Base-by-base conservation (phyloP, 2,888 invertebrate genomes). In the Gastracanthus pulcherrimus region DNA sequence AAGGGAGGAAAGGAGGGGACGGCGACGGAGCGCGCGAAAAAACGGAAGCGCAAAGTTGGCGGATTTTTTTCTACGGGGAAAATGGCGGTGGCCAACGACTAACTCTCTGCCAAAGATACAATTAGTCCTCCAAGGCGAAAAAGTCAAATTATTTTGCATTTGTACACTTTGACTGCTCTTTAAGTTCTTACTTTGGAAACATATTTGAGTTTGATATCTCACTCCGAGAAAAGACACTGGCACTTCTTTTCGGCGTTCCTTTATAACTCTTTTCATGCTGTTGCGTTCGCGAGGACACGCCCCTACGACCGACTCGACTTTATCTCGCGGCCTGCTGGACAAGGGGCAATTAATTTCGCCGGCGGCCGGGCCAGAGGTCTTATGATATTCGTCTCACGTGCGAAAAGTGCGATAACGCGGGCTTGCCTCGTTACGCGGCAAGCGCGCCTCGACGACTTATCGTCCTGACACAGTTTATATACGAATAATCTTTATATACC, bases 41-140 rank as follows among this genome's bases (percentile, higher is more conserved):
- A 85, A 86, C 89, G 91, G 91, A 91, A 91, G 86, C 89, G 88
- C 90, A 88, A 90, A 90, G 86, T 91, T 90, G 90, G 91, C 90
- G 88, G 85, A 89, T 90, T 86, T 87, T 86, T 85, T 84, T 89
- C 88, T 89, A 88, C 89, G 89, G 87, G 86, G 80, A 89, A 89
- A 87, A 90, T 89, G 89, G 90, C 89, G 86, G 82, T 45, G 74
- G 58, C 74, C 26, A 64, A 41, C 48, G 45, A 13, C 70, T 77
- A 31, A 71, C 19, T n/a, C 36, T 72, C 76, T 69, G 51, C 70
- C 77, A 38, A 38, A 29, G 69, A 26, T 31, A 45, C 29, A 11
- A 38, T 5, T 45, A n/a, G 13, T 45, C 13, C 45, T 45, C 45
- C n/a, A 58, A 58, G 34, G 36, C 19, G 19, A 62, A 62, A 36